phyloP scores from a whole-genome alignment of 2,888 invertebrate species.

The Nebria salina region DNA sequence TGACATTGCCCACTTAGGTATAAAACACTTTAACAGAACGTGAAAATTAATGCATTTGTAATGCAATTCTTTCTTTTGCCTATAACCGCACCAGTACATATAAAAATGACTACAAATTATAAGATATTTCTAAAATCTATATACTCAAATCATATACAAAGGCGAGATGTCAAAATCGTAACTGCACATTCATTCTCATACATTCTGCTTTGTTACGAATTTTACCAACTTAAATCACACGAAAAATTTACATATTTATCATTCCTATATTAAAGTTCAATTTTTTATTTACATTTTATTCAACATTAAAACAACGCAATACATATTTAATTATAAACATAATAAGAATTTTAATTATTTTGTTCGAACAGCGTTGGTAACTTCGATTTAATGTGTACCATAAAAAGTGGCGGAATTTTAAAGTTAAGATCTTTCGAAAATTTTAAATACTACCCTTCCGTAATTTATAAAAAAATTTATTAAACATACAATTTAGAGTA shows the following conservation, averaged over 20 bases:
- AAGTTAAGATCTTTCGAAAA: neutral
- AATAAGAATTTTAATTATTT: slow-evolving; percentile 28
- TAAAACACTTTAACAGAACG: slow-evolving; percentile 59
- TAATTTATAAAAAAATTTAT: neutral
- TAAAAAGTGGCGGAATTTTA: neutral
- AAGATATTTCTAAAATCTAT: slow-evolving; percentile 16
- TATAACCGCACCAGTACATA: slow-evolving; percentile 46
- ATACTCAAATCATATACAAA: slow-evolving; percentile 32
- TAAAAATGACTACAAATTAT: slow-evolving; percentile 29
- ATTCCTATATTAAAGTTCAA: neutral
- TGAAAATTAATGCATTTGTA: slow-evolving; percentile 58
- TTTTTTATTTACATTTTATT: neutral
- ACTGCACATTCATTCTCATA: slow-evolving; percentile 37
- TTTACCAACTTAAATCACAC: slow-evolving; percentile 9
- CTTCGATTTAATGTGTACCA: neutral
- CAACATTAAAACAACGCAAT: slow-evolving; percentile 1
- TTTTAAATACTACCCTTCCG: neutral
- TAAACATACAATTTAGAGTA: neutral
- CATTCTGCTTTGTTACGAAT: slow-evolving; percentile 18
- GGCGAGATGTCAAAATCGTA: slow-evolving; percentile 38
- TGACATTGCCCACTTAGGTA: slow-evolving; percentile 60
- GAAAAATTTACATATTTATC: neutral
- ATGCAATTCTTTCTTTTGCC: slow-evolving; percentile 43
- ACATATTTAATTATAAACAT: slow-evolving; percentile 8
- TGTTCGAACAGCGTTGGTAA: neutral